Base-by-base conservation (phyloP, 2,113 vertebrate genomes). In the Echinops telfairi region DNA sequence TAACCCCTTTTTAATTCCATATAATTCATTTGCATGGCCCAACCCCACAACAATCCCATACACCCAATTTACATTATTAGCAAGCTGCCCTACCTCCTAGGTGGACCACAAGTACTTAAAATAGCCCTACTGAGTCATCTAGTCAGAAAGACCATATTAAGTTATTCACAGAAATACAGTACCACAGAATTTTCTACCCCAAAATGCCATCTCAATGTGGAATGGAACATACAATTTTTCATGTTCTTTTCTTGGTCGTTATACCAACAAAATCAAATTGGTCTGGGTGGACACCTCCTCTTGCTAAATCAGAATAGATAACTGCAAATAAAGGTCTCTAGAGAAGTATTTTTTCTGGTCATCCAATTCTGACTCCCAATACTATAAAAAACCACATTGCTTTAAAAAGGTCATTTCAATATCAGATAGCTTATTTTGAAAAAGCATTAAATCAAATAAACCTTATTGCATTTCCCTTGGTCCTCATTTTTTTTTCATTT, bases 291-390 rank as follows among this genome's bases (percentile, higher is more conserved):
- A 62, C 40, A 87, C 10, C 40, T 83, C 38, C 19, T 60, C 8
- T 60, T 23, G 68, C 31, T 75, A 79, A 11, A 89, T 81, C 19
- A 64, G 71, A 91, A 81, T 81, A 73, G 17, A 86, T 0, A 71
- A 11, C 89, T 91, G 82, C n/a, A 83, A 76, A 93, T 17, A 73
- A 86, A 91, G 76, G 17, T 83, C 33, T 86, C 43, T 17, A 88
- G 66, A 93, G 38, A 57, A 70, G 71, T 64, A 2, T 57, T 93
- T 91, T 85, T n/a, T 47, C 70, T 93, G 57, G 20, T 76, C 70
- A 92, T 85, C 70, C 83, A 88, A 25, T 76, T 76, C 86, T 83
- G 31, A 92, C n/a, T 95, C 40, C 75, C 43, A 83, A 36, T 86
- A 73, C 93, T 92, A 73, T 38, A 4, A 60, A 47, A 94, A 92